Base-by-base conservation (phyloP, 1,140 invertebrate genomes). In the Melanaphis sacchari region DNA sequence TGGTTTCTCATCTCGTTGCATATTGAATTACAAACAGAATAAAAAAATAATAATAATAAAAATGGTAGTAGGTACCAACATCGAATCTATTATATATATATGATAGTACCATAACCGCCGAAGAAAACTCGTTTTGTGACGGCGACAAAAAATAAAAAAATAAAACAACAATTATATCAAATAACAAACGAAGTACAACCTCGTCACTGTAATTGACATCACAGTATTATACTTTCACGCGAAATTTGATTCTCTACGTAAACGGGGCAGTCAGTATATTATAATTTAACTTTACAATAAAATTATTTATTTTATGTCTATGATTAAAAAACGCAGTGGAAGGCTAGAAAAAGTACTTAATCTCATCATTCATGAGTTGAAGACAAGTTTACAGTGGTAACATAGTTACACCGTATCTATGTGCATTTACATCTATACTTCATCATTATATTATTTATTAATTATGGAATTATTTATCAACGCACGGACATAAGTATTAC, bases 1-100 rank as follows among this genome's bases (percentile, higher is more conserved):
- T 88, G 85, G 85, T 88, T 87, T 88, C 43, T 87, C 41, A 88
- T 88, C 85, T 88, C 43, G n/a, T 88, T 88, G 85, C 43, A 88
- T 88, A 88, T 88, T 88, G 85, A 88, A 88, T 88, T 88, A 49
- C 43, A 88, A 88, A 49, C 31, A 88, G 85, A 88, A 88, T 87
- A 43, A 85, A 85, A 85, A 84, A 84, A 84, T 15, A 84, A 84
- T 36, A 82, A 76, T 76, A 76, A 76, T 18, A n/a, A n/a, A 24
- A n/a, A n/a, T 76, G n/a, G 59, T 76, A 76, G 59, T 76, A 26
- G 82, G 82, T 85, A 85, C 82, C 82, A 85, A 85, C 82, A 11
- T 85, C 82, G 9, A 85, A 85, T 85, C 82, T 85, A 82, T 82
- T 38, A 40, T 82, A 22, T n/a, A 66, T 66, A 66, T n/a, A 31